phyloP scores from a whole-genome alignment of 30 jellyfish, hydroid and myxozoan species.

The Aurelia sp. region DNA sequence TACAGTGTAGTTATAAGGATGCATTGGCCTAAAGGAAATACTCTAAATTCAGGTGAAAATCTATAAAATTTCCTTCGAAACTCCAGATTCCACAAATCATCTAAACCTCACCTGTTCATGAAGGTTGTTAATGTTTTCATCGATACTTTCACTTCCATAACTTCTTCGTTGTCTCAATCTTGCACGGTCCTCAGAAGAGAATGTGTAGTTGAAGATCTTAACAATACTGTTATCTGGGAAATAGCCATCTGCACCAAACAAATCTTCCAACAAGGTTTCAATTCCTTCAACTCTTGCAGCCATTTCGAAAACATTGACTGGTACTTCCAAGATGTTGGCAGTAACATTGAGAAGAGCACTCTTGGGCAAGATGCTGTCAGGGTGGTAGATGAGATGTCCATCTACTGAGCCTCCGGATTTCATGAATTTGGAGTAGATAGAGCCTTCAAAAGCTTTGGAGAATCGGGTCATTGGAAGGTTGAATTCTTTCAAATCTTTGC shows the following conservation, averaged over 20 bases:
- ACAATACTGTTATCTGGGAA: conserved; percentile 77
- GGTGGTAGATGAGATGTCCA: conserved; percentile 91
- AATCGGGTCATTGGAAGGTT: conserved; percentile 76
- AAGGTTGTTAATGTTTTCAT: conserved; percentile 54
- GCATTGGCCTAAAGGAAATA: too few relatives aligned
- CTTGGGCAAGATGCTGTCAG: conserved; percentile 91
- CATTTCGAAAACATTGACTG: conserved; percentile 90
- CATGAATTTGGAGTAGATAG: conserved; percentile 68
- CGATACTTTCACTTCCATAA: conserved; percentile 19
- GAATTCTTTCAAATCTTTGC: conserved; percentile 45
- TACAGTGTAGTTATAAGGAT: too few relatives aligned
- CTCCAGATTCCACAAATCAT: too few relatives aligned
- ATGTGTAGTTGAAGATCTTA: conserved; percentile 65
- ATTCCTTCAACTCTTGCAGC: conserved; percentile 93
- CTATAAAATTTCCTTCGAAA: too few relatives aligned
- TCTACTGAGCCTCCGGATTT: conserved; percentile 92
- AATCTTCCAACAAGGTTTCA: conserved; percentile 87
- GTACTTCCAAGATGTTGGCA: conserved; percentile 85
- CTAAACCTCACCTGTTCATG: conserved; percentile 60
- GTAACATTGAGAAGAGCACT: conserved; percentile 89
- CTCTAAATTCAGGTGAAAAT: too few relatives aligned
- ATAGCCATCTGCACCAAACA: conserved; percentile 90
- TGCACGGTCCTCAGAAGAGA: conserved; percentile 64
- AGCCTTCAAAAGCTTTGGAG: conserved; percentile 90
- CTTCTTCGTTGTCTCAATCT: conserved; percentile 53